Evolutionary conservation across 2,888 invertebrate species (phyloP).

Genomic region (Mylabris sibirica): DNA sequence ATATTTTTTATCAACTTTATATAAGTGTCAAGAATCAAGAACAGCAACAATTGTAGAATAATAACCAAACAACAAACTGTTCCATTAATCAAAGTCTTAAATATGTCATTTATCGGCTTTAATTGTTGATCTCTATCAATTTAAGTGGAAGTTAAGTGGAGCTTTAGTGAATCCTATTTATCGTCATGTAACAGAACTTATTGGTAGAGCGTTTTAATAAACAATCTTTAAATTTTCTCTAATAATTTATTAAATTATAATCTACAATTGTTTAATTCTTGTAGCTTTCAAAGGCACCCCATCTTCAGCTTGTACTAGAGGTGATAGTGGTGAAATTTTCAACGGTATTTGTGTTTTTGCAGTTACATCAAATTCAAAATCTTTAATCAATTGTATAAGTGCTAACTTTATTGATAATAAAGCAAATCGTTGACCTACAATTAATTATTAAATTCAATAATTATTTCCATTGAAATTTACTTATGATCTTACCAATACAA

Average conservation of each 20-base stretch:
- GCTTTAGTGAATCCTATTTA: too few relatives aligned
- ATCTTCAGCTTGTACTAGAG: constrained; percentile 50
- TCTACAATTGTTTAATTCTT: constrained; percentile 16
- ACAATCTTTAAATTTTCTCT: background rate
- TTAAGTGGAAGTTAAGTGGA: too few relatives aligned
- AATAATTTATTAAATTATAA: background rate
- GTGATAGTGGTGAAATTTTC: constrained; percentile 48
- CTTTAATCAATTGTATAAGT: constrained; percentile 47
- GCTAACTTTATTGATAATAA: constrained; percentile 54
- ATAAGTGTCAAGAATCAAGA: too few relatives aligned
- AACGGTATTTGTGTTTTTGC: constrained; percentile 50
- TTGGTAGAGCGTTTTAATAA: background rate
- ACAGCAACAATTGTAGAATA: too few relatives aligned
- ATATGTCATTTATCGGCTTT: too few relatives aligned
- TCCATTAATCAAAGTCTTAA: too few relatives aligned
- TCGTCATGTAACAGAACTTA: too few relatives aligned
- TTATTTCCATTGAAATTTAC: background rate
- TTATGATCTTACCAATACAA: constrained; percentile 55
- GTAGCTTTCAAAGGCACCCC: constrained; percentile 50
- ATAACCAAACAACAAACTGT: too few relatives aligned
- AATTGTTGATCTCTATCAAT: too few relatives aligned
- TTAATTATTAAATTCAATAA: background rate
- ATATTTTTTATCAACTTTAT: too few relatives aligned
- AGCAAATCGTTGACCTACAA: constrained; percentile 55
- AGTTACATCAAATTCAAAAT: constrained; percentile 49